These are phyloP conservation scores for Ormyrus rosae DNA, from an alignment of 2,888 invertebrate genomes.

Conservation along the genomic window DNA sequence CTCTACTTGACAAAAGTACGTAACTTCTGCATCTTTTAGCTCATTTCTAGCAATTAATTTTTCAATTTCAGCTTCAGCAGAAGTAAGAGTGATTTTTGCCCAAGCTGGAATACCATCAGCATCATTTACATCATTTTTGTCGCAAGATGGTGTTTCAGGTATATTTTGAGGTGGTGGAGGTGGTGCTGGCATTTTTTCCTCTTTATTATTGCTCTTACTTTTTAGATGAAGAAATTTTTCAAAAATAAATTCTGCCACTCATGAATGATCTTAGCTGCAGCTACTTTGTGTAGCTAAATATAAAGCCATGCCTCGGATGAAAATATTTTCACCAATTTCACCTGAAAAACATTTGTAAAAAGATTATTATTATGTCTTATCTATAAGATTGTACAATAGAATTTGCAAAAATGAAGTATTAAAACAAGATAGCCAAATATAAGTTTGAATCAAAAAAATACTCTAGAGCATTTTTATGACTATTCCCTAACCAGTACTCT, in stretches of 20 bases:
- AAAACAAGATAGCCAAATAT: too few species aligned
- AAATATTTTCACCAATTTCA: too few species aligned
- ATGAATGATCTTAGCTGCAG: constrained; percentile 21
- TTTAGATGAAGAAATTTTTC: constrained; percentile 40
- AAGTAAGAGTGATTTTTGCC: constrained; percentile 72
- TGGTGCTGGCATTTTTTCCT: constrained; percentile 67
- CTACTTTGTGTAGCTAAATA: constrained; percentile 25
- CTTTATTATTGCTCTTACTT: constrained; percentile 12
- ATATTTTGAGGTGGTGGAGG: constrained; percentile 69
- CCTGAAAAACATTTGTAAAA: too few species aligned
- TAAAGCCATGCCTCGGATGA: constrained; percentile 17
- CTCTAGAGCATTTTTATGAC: too few species aligned
- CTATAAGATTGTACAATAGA: too few species aligned
- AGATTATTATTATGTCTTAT: too few species aligned
- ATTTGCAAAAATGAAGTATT: too few species aligned
- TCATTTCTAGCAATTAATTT: constrained; percentile 72
- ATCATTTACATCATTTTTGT: constrained; percentile 68
- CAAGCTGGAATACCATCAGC: constrained; percentile 69
- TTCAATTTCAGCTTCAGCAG: constrained; percentile 72
- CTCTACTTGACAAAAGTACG: constrained; percentile 72
- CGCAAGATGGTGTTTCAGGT: constrained; percentile 66
- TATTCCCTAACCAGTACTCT: too few species aligned
- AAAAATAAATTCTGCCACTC: constrained; percentile 41
- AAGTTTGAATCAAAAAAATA: too few species aligned
- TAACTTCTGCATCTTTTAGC: constrained; percentile 73